phyloP scores from a whole-genome alignment of 2,888 invertebrate genomes.

The Tachina lurida region DNA sequence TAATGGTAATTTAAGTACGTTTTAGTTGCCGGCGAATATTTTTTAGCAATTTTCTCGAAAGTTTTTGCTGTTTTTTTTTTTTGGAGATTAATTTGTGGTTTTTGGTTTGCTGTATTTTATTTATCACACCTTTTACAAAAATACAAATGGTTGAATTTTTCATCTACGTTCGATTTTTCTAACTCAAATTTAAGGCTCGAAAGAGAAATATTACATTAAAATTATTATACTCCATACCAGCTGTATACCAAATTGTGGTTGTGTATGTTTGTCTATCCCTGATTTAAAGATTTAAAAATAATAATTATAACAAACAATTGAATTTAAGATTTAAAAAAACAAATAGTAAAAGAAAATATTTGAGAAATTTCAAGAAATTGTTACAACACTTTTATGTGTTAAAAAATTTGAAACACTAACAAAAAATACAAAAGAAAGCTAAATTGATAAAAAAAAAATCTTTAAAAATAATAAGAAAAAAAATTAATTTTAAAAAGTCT shows the following conservation, averaged over 20 bases:
- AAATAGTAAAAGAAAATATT: neutral
- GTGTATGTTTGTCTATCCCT: neutral
- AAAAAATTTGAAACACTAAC: neutral
- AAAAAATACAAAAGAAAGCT: neutral
- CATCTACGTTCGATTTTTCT: no score
- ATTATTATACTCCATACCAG: neutral
- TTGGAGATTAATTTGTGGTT: no score
- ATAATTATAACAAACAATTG: neutral
- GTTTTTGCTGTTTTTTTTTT: no score
- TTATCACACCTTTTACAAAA: no score
- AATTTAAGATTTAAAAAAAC: constrained; percentile 1
- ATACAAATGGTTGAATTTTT: no score
- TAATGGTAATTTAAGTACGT: no score
- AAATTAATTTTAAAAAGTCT: constrained; percentile 18
- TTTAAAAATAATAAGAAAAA: constrained; percentile 20
- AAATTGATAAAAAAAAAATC: constrained; percentile 29
- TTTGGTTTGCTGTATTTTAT: no score
- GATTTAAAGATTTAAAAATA: neutral
- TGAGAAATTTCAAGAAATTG: neutral
- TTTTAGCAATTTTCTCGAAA: no score
- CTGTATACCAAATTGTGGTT: neutral
- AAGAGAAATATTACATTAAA: no score
- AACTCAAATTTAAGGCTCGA: no score
- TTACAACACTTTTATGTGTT: neutral
- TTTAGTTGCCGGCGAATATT: no score